Base-by-base conservation (phyloP, 2,888 invertebrate genomes). In the Clunio marinus region DNA sequence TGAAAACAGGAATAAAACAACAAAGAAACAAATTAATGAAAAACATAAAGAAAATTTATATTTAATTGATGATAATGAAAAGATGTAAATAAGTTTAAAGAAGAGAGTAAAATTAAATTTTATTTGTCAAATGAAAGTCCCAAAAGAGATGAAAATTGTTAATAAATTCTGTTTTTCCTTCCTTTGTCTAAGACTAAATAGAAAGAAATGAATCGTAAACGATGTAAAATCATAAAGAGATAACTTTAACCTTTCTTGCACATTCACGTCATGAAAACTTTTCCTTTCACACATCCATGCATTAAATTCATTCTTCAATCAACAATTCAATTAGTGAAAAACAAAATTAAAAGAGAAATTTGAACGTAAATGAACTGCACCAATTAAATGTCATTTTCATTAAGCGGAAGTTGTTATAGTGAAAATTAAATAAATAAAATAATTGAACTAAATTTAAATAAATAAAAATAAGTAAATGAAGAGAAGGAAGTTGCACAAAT, bases 371-470 rank as follows among this genome's bases (percentile, higher is more conserved):
- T 13, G 13, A 45, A 45, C 13, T 57, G 57, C 57, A 57, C 57
- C 57, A 57, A 57, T 27, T 57, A 57, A 57, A 57, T 57, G 57
- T 51, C 51, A 20, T 57, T 57, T 57, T 57, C 57, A 57, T 27
- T n/a, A 57, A 32, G 32, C 5, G 10, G n/a, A n/a, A n/a, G n/a
- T n/a, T n/a, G 10, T 32, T 32, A 4, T 32, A 57, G 57, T 57
- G 57, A 27, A 57, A 57, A 24, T 57, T 57, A 57, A 32, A 4
- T 32, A 32, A 32, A 7, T 57, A 57, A 22, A 17, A 51, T 3
- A 51, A 51, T 51, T 51, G 22, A 51, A 41, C 41, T 13, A 7
- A 41, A 32, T n/a, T 51, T 51, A 22, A 57, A 25, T 57, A 57
- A 57, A 57, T n/a, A 4, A 15, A 57, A 5, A 57, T 7, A 27